A percentile compares a stretch with the other conserved stretches of the same genome.
Conservation (phyloP, 2,888 invertebrate species). For the Halictus quadricinctus region DNA sequence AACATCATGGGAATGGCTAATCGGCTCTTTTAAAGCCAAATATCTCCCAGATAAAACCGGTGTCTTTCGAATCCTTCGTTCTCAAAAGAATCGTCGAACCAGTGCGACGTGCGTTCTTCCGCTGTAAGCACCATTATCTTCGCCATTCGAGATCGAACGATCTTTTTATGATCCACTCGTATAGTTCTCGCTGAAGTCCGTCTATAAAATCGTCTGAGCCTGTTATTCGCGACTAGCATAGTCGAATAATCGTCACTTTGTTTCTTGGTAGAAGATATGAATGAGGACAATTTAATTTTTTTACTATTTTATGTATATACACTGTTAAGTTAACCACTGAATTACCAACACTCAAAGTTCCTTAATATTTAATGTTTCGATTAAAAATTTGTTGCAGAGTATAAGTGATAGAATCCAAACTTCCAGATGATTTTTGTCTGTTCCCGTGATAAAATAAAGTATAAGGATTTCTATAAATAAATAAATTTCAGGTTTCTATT, state of each 20-base stretch:
- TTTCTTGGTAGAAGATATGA: neutral
- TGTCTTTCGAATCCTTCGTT: neutral
- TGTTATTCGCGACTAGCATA: neutral
- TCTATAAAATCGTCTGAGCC: neutral
- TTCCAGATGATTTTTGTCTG: neutral
- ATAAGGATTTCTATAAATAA: neutral
- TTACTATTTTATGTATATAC: too few species aligned
- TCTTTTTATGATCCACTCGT: neutral
- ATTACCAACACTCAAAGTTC: too few species aligned
- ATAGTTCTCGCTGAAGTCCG: neutral
- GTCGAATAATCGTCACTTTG: neutral
- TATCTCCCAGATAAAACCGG: neutral
- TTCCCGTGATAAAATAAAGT: neutral
- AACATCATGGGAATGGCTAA: constrained; percentile 43
- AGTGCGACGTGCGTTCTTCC: neutral
- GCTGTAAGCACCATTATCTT: neutral
- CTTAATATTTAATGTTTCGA: too few species aligned
- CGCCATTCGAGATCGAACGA: neutral
- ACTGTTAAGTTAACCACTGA: too few species aligned
- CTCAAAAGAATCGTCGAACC: neutral
- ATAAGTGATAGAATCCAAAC: neutral
- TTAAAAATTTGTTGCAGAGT: too few species aligned
- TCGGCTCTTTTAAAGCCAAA: constrained; percentile 20
- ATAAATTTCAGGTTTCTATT: neutral
- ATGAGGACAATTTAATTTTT: too few species aligned